Percentiles rank a stretch among this genome's conserved stretches.
Conservation (phyloP, 2,113 vertebrate genomes). For the Platanista minor region DNA sequence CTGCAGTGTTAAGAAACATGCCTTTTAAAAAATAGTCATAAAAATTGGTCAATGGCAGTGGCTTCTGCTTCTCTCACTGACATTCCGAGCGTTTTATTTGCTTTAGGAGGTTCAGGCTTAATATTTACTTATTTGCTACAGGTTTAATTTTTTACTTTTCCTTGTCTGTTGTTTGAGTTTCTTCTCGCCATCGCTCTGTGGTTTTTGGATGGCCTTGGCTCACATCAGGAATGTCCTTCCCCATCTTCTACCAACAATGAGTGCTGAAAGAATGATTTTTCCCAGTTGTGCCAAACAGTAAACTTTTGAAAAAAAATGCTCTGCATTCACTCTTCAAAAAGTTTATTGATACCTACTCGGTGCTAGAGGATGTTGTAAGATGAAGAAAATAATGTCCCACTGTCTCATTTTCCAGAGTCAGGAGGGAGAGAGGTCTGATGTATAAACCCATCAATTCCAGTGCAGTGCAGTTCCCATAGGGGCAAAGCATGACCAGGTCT, state of each 20-base stretch:
- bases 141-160: background rate
- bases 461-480: background rate
- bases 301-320: background rate
- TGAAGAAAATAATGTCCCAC: background rate
- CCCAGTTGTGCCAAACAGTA: background rate
- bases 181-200: too few species aligned
- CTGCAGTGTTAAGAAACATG: background rate
- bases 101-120: background rate
- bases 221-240: background rate
- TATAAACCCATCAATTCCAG: background rate
- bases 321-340: background rate
- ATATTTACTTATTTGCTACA: background rate
- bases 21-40: background rate
- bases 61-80: background rate
- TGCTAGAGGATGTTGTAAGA: background rate
- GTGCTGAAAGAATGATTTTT: background rate
- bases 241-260: background rate
- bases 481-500: background rate
- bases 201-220: too few species aligned
- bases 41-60: background rate
- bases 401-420: background rate
- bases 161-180: background rate
- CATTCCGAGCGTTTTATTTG: background rate
- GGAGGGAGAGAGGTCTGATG: background rate
- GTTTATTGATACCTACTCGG: background rate